These are phyloP conservation scores for Mesoligia furuncula DNA, from an alignment of 2,888 invertebrate genomes.

Conservation along the genomic window DNA sequence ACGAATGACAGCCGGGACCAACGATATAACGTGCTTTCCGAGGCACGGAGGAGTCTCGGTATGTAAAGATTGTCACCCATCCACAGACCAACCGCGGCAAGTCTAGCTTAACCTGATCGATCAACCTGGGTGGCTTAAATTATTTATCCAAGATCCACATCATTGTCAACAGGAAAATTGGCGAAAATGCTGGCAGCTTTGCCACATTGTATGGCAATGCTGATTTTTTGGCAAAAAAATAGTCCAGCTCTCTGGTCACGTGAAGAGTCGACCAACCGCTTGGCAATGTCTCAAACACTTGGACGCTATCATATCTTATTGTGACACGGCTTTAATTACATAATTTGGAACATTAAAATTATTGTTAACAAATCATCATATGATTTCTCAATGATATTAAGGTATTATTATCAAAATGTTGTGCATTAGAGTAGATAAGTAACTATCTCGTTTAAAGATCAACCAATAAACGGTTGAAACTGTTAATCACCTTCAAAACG, in stretches of 20 bases:
- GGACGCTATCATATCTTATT: not conserved
- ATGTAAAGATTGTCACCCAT: too few species aligned
- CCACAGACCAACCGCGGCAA: too few species aligned
- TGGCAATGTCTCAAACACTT: not conserved
- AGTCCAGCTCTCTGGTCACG: too few species aligned
- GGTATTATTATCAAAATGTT: not conserved
- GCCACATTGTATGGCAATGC: not conserved
- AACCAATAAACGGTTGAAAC: not conserved
- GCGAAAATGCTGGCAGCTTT: too few species aligned
- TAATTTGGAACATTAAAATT: not conserved
- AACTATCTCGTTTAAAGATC: not conserved
- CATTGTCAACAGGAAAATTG: not conserved
- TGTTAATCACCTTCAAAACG: not conserved
- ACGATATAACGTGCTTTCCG: too few species aligned
- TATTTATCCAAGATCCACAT: too few species aligned
- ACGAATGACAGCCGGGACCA: too few species aligned
- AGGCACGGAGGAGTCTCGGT: too few species aligned
- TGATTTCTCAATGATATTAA: not conserved
- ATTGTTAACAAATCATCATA: not conserved
- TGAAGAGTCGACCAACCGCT: not conserved
- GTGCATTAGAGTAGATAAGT: not conserved
- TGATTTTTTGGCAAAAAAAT: not conserved
- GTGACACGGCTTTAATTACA: not conserved
- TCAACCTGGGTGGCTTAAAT: too few species aligned
- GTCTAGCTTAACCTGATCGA: too few species aligned